Conservation (phyloP, 1,140 invertebrate genomes). For the Eurosta solidaginis region DNA sequence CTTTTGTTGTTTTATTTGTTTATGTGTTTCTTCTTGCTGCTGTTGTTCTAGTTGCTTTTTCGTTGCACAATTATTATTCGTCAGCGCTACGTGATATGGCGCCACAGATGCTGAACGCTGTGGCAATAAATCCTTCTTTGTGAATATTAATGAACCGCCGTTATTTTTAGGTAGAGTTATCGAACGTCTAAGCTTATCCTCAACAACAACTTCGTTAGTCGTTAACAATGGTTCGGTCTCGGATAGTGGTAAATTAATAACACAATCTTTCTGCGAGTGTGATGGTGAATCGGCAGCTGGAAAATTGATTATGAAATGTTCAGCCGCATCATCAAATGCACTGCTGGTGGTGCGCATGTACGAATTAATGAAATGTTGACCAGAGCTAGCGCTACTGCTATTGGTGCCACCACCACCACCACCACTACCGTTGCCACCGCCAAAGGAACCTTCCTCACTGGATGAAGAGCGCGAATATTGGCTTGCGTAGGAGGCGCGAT, state of each 20-base stretch:
- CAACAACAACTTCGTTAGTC: conserved; percentile 51
- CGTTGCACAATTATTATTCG: conserved; percentile 4
- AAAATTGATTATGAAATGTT: conserved; percentile 55
- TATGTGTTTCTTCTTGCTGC: conserved; percentile 10
- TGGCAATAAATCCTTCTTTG: conserved; percentile 47
- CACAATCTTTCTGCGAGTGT: conserved; percentile 34
- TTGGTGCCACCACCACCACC: not conserved
- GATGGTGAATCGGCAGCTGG: conserved; percentile 54
- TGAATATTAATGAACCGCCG: conserved; percentile 56
- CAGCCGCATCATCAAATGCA: conserved; percentile 54
- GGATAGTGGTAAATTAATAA: conserved; percentile 45
- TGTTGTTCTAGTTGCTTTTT: conserved; percentile 27
- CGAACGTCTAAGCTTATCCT: conserved; percentile 50
- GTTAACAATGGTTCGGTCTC: conserved; percentile 56
- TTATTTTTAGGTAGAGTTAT: conserved; percentile 52
- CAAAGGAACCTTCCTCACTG: conserved; percentile 39
- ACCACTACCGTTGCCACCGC: not conserved
- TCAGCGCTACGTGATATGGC: not conserved
- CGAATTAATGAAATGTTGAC: not conserved
- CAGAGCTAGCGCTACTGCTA: not conserved
- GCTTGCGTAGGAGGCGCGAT: conserved; percentile 34
- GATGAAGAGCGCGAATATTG: conserved; percentile 42
- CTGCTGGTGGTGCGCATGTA: conserved; percentile 36
- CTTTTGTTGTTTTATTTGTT: conserved; percentile 22
- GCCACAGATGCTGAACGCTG: conserved; percentile 26